Evolutionary conservation across 2,113 vertebrate species (phyloP), one percentile per base, ranked within the genome.

Genomic region (Crotalus viridis): DNA sequence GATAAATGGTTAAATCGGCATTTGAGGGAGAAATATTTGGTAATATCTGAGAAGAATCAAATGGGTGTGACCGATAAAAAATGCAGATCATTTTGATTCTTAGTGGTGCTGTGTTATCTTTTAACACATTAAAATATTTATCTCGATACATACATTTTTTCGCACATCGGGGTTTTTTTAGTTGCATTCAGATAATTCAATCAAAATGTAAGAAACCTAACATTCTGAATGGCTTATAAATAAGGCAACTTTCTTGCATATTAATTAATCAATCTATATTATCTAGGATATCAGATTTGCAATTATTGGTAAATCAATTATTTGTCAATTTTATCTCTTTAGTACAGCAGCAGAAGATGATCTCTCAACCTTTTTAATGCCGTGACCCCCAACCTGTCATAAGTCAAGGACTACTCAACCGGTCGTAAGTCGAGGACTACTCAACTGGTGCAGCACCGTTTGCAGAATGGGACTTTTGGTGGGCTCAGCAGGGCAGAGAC

Each of bases 1-100:
- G 94, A n/a, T 22, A 90, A 57, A 33, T 59, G 89, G 91, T 96
- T 95, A 95, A 95, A 81, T 97, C 7, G 48, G 48, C 48, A 51
- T 51, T 51, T 51, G 85, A 85, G 91, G 90, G 10, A 15, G 91
- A 93, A 89, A 93, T 28, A 17, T 94, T 95, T 96, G 90, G 69
- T 91, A 93, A 93, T 95, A 91, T 85, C 87, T 86, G 91, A 51
- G 88, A 95, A 93, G 93, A 88, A 3, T 88, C 56, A 59, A 0
- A 39, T 26, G 93, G 39, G 7, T 46, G 57, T 10, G 22, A 22
- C 24, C 1, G 7, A 85, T n/a, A 1, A 15, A 24, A 92, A 93
- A 13, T 85, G 8, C 61, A 5, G 51, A 94, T 93, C 52, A 94
- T 26, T 93, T 94, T 74, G 69, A 88, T 91, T 48, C 48, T 85